Base-by-base conservation (phyloP, 2,797 vertebrate genomes). In the Gallirallus australis region DNA sequence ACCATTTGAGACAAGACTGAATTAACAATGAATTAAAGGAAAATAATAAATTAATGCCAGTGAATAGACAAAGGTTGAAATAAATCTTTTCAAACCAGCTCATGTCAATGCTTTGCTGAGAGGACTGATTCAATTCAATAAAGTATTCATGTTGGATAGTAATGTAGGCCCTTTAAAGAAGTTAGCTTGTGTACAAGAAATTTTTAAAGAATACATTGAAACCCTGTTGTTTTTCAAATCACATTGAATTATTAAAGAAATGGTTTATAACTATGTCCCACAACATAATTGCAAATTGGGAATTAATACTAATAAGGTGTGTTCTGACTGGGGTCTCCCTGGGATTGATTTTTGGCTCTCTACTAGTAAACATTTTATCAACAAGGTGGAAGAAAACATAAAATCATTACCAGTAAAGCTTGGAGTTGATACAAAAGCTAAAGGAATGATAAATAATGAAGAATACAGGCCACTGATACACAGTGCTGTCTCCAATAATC, bases 361-460 rank as follows among this genome's bases (percentile, higher is more conserved):
- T 42, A 30, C 20, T 77, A 85, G 79, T 83, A 93, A 91, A 78
- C 79, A 81, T 91, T 90, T 96, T 86, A 91, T 91, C 76, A 94
- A 65, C 35, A 85, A 93, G 21, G 48, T 86, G 39, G 24, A 90
- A 95, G 57, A 93, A 90, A 96, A 81, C 69, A 57, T 79, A 90
- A 93, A 96, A 96, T 83, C 82, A 83, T 89, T 94, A 88, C 60
- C 24, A 73, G 64, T 83, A 88, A 87, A 93, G 60, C 76, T 50
- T 80, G 59, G 33, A 88, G 72, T 86, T 88, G 79, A 77, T 91
- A 56, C 52, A 90, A 91, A 95, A 94, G 56, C 64, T 78, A 88
- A 94, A 88, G 39, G 39, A 94, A 90, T 93, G 60, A 88, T 86
- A 96, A 96, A 95, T 91, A 95, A 85, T 88, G 76, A 93, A 90